Conservation (phyloP, 2,888 invertebrate species). For the Gastrophysa polygoni region DNA sequence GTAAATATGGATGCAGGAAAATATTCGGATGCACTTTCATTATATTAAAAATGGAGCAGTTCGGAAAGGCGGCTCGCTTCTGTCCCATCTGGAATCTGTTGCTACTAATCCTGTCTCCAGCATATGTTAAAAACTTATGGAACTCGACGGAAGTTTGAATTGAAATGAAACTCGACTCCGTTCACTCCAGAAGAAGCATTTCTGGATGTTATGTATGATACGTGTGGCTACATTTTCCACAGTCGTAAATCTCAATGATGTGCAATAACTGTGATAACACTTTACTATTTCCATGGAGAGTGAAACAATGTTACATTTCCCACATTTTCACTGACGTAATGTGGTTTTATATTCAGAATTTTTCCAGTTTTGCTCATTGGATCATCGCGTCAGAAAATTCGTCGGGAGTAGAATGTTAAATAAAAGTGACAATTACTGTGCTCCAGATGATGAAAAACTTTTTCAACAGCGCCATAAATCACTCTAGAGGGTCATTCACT, state of each 20-base stretch:
- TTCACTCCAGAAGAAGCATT: slow-evolving; percentile 2
- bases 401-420: too few relatives aligned
- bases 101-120: background rate
- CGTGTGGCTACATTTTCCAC: slow-evolving; percentile 9
- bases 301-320: slow-evolving; percentile 25
- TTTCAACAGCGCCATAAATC: too few relatives aligned
- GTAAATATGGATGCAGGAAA: too few relatives aligned
- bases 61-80: too few relatives aligned
- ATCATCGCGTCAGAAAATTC: too few relatives aligned
- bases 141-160: background rate
- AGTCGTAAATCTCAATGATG: slow-evolving; percentile 21
- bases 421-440: too few relatives aligned
- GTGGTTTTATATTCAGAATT: slow-evolving; percentile 17
- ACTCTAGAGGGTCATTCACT: too few relatives aligned
- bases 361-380: too few relatives aligned
- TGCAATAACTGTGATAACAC: slow-evolving; percentile 21
- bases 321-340: slow-evolving; percentile 19
- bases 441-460: too few relatives aligned
- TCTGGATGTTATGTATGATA: slow-evolving; percentile 11
- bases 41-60: too few relatives aligned
- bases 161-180: background rate
- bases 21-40: too few relatives aligned
- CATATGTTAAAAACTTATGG: background rate
- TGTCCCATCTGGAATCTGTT: too few relatives aligned
- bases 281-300: slow-evolving; percentile 21